These are phyloP conservation scores for Chaetophractus vellerosus DNA, from an alignment of 2,797 vertebrate species.

Conservation along the genomic window DNA sequence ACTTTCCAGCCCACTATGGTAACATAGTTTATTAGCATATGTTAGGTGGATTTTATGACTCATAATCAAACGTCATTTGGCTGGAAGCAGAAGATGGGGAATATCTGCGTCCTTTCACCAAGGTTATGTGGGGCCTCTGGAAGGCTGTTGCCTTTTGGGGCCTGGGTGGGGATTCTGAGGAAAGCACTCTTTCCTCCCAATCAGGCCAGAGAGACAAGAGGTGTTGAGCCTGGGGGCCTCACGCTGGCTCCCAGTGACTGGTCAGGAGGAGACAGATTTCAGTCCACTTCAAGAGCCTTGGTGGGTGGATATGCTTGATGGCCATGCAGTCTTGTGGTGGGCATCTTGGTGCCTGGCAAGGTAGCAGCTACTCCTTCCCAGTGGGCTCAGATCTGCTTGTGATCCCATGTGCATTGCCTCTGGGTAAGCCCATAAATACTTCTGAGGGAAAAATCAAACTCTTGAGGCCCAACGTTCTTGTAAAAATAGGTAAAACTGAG, in stretches of 20 bases:
- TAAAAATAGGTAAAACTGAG: not conserved
- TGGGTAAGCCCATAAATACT: not conserved
- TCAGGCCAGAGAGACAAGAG: not conserved
- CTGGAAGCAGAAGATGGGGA: not conserved
- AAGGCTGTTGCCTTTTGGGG: not conserved
- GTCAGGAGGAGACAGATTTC: not conserved
- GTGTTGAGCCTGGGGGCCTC: not conserved
- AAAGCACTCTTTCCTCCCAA: not conserved
- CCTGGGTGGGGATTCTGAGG: not conserved
- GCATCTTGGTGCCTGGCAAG: accelerated
- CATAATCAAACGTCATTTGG: slow-evolving; percentile 35
- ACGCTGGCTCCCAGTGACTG: not conserved
- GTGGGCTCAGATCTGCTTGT: not conserved
- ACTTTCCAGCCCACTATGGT: not conserved
- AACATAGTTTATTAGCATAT: not conserved
- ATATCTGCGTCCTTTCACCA: not conserved
- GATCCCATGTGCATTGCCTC: accelerated
- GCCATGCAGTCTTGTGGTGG: not conserved
- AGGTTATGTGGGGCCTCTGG: not conserved
- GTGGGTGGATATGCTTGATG: not conserved
- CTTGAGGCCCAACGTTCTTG: not conserved
- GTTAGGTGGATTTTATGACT: not conserved
- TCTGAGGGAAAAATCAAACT: not conserved
- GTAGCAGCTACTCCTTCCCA: not conserved
- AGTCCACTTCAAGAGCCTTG: not conserved